A percentile compares a stretch with the other conserved stretches of the same genome.
phyloP scores from a whole-genome alignment of 2,797 vertebrate species.

The Aselliscus stoliczkanus region DNA sequence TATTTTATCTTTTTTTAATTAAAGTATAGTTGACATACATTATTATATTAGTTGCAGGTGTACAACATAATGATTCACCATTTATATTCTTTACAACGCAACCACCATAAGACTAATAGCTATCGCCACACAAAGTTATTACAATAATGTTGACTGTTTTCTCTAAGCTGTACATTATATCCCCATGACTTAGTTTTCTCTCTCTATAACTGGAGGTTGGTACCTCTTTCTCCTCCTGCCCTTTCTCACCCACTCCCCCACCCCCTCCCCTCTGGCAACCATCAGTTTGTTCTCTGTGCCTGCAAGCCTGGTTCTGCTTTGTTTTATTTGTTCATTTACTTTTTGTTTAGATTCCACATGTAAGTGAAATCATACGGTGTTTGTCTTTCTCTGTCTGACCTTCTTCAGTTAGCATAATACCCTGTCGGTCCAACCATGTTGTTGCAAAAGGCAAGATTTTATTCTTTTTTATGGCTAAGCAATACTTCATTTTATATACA shows the following conservation, averaged over 20 bases:
- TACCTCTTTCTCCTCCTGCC: not conserved
- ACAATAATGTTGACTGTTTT: not conserved
- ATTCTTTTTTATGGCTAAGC: not conserved
- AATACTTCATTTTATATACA: too few species aligned
- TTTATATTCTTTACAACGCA: not conserved
- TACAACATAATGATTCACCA: not conserved
- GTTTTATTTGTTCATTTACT: not conserved
- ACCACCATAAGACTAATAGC: not conserved
- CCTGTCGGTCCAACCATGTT: not conserved
- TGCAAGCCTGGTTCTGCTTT: not conserved
- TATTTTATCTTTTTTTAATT: too few species aligned
- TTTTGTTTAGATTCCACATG: too few species aligned
- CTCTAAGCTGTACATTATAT: not conserved
- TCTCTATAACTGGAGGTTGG: not conserved
- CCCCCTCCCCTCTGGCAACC: not conserved
- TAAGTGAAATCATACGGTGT: too few species aligned
- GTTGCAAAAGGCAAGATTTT: not conserved
- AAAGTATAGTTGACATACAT: not conserved
- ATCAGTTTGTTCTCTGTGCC: not conserved
- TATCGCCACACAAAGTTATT: not conserved
- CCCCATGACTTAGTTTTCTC: not conserved
- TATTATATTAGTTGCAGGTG: not conserved
- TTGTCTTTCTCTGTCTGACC: too few species aligned
- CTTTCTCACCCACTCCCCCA: not conserved
- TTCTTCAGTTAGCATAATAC: too few species aligned